A percentile compares a stretch with the other conserved stretches of the same genome.
These are phyloP conservation scores for Epicauta chinensis DNA, from an alignment of 1,140 invertebrate genomes.

Conservation along the genomic window DNA sequence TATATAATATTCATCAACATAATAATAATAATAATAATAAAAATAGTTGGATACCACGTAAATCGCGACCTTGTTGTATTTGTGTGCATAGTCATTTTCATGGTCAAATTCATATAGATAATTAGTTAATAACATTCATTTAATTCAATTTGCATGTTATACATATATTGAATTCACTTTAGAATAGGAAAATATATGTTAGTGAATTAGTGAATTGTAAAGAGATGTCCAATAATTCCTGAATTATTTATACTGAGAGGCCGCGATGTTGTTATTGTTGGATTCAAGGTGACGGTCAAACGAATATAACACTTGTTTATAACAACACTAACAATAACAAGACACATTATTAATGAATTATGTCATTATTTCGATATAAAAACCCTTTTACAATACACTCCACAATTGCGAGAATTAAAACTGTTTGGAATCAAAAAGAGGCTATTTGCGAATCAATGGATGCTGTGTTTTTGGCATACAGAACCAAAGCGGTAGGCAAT, in stretches of 20 bases:
- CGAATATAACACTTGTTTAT: background rate
- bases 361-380: background rate
- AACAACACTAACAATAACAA: background rate
- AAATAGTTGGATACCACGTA: no score
- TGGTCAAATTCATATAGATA: constrained; percentile 23
- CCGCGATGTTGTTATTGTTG: constrained; percentile 18
- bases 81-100: constrained; percentile 17
- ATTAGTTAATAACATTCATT: constrained; percentile 26
- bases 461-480: no score
- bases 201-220: no score
- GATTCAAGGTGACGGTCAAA: constrained; percentile 19
- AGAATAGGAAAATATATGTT: background rate
- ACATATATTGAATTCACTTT: constrained; percentile 20
- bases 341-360: background rate
- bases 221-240: no score
- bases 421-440: no score
- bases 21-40: no score
- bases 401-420: no score
- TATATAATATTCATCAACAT: no score
- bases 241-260: no score
- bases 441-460: no score
- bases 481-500: no score
- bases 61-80: background rate
- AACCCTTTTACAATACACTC: no score
- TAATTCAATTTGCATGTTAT: constrained; percentile 23